A percentile compares a stretch with the other conserved stretches of the same genome.
phyloP scores from a whole-genome alignment of 1,140 invertebrate species.

The Diploscapter pachys region DNA sequence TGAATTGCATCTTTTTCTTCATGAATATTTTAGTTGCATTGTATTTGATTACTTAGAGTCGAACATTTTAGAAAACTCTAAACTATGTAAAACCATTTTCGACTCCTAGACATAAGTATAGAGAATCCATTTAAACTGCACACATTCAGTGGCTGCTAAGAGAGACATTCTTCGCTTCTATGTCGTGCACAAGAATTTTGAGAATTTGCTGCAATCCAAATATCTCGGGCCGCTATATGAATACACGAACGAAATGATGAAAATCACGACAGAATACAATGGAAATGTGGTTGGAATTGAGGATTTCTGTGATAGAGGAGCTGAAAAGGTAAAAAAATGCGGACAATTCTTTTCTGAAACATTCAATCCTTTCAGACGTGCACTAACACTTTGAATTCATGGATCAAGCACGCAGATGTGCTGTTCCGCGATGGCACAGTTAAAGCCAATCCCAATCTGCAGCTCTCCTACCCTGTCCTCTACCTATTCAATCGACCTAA shows the following conservation, averaged over 20 bases:
- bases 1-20: too few relatives aligned
- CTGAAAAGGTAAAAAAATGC: slow-evolving; percentile 25
- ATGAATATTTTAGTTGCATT: too few relatives aligned
- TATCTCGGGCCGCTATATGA: slow-evolving; percentile 50
- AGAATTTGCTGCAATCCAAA: slow-evolving; percentile 54
- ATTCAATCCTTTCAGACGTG: slow-evolving; percentile 36
- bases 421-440: slow-evolving; percentile 48
- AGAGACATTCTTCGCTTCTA: slow-evolving; percentile 58
- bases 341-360: slow-evolving; percentile 17
- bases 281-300: slow-evolving; percentile 41
- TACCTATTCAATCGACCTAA: slow-evolving; percentile 58
- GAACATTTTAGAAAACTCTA: too few relatives aligned
- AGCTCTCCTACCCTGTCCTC: slow-evolving; percentile 58
- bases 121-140: background rate
- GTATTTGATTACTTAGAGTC: too few relatives aligned
- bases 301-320: slow-evolving; percentile 55
- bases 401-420: slow-evolving; percentile 59
- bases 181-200: slow-evolving; percentile 55
- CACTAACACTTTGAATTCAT: slow-evolving; percentile 50
- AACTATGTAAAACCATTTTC: too few relatives aligned
- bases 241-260: slow-evolving; percentile 49
- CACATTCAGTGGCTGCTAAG: slow-evolving; percentile 22
- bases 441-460: slow-evolving; percentile 54
- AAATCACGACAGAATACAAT: slow-evolving; percentile 33
- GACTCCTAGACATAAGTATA: too few relatives aligned